phyloP scores from a whole-genome alignment of 2,888 invertebrate genomes.

The Campaea margaritaria region DNA sequence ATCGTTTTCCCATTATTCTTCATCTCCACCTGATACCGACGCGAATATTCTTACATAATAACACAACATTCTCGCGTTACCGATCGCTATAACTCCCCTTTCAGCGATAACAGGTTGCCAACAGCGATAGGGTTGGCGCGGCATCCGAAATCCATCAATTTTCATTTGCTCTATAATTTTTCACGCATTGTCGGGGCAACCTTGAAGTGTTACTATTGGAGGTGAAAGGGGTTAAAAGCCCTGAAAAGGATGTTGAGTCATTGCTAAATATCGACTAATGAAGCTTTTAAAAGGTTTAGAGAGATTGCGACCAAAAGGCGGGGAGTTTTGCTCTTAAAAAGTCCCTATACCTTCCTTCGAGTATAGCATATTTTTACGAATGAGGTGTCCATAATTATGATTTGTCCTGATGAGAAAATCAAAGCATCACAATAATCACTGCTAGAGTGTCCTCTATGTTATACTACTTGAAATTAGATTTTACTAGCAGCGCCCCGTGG shows the following conservation, averaged over 20 bases:
- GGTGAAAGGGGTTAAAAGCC: slow-evolving; percentile 10
- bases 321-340: too few relatives aligned
- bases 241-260: slow-evolving; percentile 13
- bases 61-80: slow-evolving; percentile 5
- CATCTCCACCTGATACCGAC: slow-evolving; percentile 4
- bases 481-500: too few relatives aligned
- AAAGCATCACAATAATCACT: too few relatives aligned
- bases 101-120: slow-evolving; percentile 8
- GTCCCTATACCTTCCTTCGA: too few relatives aligned
- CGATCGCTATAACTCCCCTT: neutral
- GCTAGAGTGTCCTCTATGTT: too few relatives aligned
- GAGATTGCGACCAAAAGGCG: neutral
- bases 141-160: slow-evolving; percentile 30
- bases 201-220: slow-evolving; percentile 22
- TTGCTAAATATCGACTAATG: slow-evolving; percentile 7
- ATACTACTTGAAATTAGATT: too few relatives aligned
- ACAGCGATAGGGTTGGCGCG: neutral
- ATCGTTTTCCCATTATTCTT: slow-evolving; percentile 17
- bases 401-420: too few relatives aligned
- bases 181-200: slow-evolving; percentile 21
- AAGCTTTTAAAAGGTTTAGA: slow-evolving; percentile 9
- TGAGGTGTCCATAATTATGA: too few relatives aligned
- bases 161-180: slow-evolving; percentile 27
- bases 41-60: slow-evolving; percentile 8
- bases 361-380: too few relatives aligned